Evolutionary conservation across 2,113 vertebrate genomes (phyloP).

Genomic region (Lasiurus cinereus): DNA sequence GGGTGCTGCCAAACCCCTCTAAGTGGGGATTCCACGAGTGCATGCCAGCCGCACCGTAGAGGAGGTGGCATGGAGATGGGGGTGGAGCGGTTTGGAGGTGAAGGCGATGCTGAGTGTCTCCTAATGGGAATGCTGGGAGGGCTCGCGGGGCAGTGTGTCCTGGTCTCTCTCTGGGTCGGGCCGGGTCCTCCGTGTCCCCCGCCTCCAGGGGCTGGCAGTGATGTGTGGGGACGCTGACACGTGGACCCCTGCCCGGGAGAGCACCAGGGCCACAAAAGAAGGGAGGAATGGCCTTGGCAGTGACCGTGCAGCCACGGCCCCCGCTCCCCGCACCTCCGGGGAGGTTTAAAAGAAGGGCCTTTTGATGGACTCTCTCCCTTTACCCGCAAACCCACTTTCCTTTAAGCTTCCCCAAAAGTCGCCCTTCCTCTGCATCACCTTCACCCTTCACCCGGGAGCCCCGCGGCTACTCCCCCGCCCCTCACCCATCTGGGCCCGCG

Average conservation of each 20-base stretch:
- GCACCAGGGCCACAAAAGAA: fast-evolving
- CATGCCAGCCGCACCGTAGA: neutral
- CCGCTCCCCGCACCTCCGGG: neutral
- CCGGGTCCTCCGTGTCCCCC: neutral
- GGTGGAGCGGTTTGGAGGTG: fast-evolving
- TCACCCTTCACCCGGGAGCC: conserved; percentile 53
- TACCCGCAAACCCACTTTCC: conserved; percentile 16
- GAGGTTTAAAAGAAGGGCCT: neutral
- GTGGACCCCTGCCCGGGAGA: neutral
- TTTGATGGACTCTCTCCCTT: neutral
- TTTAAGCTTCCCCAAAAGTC: neutral
- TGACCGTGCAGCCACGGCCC: neutral
- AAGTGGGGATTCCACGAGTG: conserved; percentile 51
- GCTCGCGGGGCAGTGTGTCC: neutral
- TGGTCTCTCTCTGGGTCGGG: fast-evolving
- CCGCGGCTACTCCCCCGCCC: conserved; percentile 58
- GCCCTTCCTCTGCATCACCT: conserved; percentile 17
- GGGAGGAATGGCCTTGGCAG: neutral
- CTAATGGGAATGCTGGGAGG: neutral
- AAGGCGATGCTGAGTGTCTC: neutral
- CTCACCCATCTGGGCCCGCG: conserved; percentile 79
- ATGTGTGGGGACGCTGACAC: fast-evolving
- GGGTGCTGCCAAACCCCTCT: conserved; percentile 74
- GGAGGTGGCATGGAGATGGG: neutral
- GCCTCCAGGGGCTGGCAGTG: neutral